Base-by-base conservation (phyloP, 2,888 invertebrate species). In the Phalangium opilio region DNA sequence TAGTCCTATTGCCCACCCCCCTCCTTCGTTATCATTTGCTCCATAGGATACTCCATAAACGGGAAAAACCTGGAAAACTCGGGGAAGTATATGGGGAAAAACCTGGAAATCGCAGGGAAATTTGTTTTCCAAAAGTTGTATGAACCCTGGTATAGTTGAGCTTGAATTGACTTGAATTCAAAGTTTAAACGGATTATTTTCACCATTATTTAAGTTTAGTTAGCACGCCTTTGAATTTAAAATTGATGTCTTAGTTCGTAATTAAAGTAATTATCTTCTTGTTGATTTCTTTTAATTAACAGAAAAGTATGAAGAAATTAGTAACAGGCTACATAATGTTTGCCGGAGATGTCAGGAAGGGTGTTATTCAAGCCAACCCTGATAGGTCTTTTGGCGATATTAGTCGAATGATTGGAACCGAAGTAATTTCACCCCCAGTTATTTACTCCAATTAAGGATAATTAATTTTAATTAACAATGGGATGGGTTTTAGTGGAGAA, bases 321-420 rank as follows among this genome's bases (percentile, higher is more conserved):
- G 83, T 85, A 60, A 95, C 93, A 50, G 96, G 96, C 8, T 98
- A 98, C 72, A 96, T 98, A 58, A 74, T 98, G 50, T 98, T 93
- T 71, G 93, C 96, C 38, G 85, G 93, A 62, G 96, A 98, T 70
- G 82, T 90, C 42, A 76, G 98, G 47, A 89, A 90, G 66, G 78
- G 80, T 45, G 85, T 96, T 55, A 82, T 89, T 54, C 82, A 85
- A 58, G 87, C 83, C 63, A 90, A 96, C 70, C 96, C 96, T 0
- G 90, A 89, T 51, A 80, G 85, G 47, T 80, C 82, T 3, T 98
- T 98, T 67, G 96, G 96, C 62, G 76, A 84, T 72, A 78, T 77
- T 59, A 78, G 78, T 64, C 73, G 77, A 60, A 73, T 79, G 61
- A 79, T 81, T 59, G 80, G 80, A 53, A 73, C 74, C 56, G 78